These are phyloP conservation scores for Hydrotaea cyrtoneurina DNA, from an alignment of 2,888 invertebrate genomes.

Conservation along the genomic window DNA sequence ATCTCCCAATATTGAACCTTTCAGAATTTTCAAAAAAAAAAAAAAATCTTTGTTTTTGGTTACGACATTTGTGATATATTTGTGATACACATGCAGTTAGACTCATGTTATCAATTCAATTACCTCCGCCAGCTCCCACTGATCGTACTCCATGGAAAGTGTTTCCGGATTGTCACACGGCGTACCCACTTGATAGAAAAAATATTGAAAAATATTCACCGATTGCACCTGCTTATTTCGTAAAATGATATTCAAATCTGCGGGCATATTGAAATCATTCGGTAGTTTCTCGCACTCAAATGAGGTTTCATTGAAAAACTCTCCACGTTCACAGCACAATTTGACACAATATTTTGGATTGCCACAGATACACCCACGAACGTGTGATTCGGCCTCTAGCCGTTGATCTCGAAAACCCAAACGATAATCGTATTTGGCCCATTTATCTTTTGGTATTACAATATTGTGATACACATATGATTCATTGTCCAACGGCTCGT, in stretches of 20 bases:
- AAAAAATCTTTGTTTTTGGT: too few relatives aligned
- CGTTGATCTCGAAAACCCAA: slow-evolving; percentile 44
- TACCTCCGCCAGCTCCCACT: slow-evolving; percentile 73
- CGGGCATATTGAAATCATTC: slow-evolving; percentile 11
- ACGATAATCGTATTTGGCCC: slow-evolving; percentile 67
- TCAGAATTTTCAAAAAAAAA: too few relatives aligned
- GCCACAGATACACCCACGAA: slow-evolving; percentile 74
- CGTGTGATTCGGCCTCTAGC: slow-evolving; percentile 52
- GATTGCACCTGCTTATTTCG: not conserved
- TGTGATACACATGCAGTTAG: too few relatives aligned
- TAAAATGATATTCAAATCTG: slow-evolving; percentile 27
- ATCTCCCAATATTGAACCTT: too few relatives aligned
- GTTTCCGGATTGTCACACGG: slow-evolving; percentile 71
- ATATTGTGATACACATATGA: slow-evolving; percentile 70
- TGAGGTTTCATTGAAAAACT: slow-evolving; percentile 1
- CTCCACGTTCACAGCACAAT: slow-evolving; percentile 71
- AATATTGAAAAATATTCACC: slow-evolving; percentile 43
- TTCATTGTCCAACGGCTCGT: slow-evolving; percentile 68
- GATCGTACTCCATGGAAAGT: slow-evolving; percentile 71
- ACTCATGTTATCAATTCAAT: too few relatives aligned
- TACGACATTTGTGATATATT: too few relatives aligned
- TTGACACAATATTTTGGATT: slow-evolving; percentile 70
- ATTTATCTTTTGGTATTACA: slow-evolving; percentile 67
- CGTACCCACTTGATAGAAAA: slow-evolving; percentile 60
- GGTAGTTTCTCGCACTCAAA: slow-evolving; percentile 44